Evolutionary conservation across 2,888 invertebrate species (phyloP).

Genomic region (Thyatira batis): DNA sequence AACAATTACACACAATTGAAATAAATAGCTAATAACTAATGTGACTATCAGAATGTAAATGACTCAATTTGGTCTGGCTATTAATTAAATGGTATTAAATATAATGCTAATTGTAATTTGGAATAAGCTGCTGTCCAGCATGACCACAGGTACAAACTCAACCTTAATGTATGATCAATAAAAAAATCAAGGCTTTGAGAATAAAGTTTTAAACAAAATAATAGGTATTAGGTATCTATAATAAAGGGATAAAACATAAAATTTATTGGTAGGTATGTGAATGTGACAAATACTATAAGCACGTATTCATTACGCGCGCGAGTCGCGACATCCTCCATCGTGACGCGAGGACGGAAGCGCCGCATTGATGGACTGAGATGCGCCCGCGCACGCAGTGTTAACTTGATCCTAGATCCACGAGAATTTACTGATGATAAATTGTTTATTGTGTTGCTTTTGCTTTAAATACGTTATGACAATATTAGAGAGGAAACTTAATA

Average conservation of each 20-base stretch:
- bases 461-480: not conserved
- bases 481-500: not conserved
- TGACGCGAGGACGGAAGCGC: constrained; percentile 25
- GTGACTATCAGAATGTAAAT: too few species aligned
- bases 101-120: too few species aligned
- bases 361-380: constrained; percentile 14
- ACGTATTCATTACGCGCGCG: constrained; percentile 10
- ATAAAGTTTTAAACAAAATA: not conserved
- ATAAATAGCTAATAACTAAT: too few species aligned
- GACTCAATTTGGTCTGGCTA: too few species aligned
- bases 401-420: not conserved
- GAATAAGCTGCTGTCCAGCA: too few species aligned
- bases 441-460: too few species aligned
- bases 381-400: constrained; percentile 11
- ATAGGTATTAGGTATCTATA: too few species aligned
- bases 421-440: not conserved
- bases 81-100: too few species aligned
- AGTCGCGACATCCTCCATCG: constrained; percentile 23
- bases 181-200: too few species aligned
- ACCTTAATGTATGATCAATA: too few species aligned
- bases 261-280: not conserved
- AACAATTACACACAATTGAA: too few species aligned
- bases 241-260: not conserved
- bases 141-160: too few species aligned
- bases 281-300: not conserved